Conservation (phyloP, 1,140 invertebrate species). For the Bombus waltoni region DNA sequence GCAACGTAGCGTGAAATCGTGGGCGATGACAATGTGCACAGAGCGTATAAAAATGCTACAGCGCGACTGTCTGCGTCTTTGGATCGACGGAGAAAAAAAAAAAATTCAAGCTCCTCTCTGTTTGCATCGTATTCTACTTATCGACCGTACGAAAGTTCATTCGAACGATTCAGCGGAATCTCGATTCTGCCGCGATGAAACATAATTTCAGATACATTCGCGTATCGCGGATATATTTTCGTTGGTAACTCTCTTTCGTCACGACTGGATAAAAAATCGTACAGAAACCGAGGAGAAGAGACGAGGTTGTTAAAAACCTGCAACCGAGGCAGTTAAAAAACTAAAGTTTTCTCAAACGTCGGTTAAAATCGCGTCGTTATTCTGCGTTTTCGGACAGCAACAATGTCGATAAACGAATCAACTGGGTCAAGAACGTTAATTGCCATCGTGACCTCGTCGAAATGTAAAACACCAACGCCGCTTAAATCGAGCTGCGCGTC, state of each 20-base stretch:
- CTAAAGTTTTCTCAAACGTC: too few species aligned
- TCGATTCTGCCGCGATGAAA: too few species aligned
- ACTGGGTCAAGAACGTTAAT: conserved; percentile 34
- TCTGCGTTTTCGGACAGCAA: background rate
- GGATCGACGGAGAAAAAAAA: too few species aligned
- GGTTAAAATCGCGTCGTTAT: background rate
- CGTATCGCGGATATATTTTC: background rate
- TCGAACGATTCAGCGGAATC: too few species aligned
- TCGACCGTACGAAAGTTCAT: too few species aligned
- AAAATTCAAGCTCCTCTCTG: too few species aligned
- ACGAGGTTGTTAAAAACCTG: too few species aligned
- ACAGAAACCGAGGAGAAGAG: background rate
- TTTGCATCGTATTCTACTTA: too few species aligned
- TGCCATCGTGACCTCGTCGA: background rate
- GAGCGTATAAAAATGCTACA: too few species aligned
- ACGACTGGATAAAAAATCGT: background rate
- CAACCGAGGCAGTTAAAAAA: background rate
- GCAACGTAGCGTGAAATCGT: too few species aligned
- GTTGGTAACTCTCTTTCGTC: background rate
- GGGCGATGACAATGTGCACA: too few species aligned
- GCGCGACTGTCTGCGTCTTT: too few species aligned
- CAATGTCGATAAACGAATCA: conserved; percentile 13
- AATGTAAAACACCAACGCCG: background rate
- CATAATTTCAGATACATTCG: background rate
- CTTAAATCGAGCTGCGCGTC: background rate